phyloP scores from a whole-genome alignment of 1,140 invertebrate species.

The Diploscapter pachys region DNA sequence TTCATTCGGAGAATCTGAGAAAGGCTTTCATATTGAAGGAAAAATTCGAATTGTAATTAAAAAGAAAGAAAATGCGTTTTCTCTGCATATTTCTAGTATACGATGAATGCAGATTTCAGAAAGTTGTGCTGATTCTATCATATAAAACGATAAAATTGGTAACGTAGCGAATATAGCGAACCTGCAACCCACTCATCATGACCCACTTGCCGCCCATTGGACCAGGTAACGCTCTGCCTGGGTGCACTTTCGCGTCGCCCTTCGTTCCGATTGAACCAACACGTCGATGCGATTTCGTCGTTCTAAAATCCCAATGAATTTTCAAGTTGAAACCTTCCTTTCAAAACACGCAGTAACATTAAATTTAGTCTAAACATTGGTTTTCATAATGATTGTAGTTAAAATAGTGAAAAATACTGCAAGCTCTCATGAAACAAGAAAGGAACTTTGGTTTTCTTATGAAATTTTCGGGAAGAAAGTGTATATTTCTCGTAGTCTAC shows the following conservation, averaged over 20 bases:
- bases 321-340: too few relatives aligned
- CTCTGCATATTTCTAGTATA: not conserved
- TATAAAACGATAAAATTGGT: too few relatives aligned
- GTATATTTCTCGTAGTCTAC: too few relatives aligned
- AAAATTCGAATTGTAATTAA: not conserved
- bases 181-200: slow-evolving; percentile 69
- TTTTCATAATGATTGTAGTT: too few relatives aligned
- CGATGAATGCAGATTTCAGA: not conserved
- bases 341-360: too few relatives aligned
- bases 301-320: slow-evolving; percentile 66
- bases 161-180: not conserved
- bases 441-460: too few relatives aligned
- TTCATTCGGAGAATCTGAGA: slow-evolving; percentile 51
- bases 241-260: slow-evolving; percentile 79
- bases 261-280: slow-evolving; percentile 78
- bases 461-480: too few relatives aligned
- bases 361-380: too few relatives aligned
- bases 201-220: slow-evolving; percentile 82
- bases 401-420: too few relatives aligned
- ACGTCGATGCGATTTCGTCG: slow-evolving; percentile 89
- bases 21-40: not conserved
- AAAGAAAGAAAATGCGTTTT: not conserved
- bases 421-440: too few relatives aligned
- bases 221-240: slow-evolving; percentile 91
- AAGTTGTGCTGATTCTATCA: too few relatives aligned